Evolutionary conservation across 2,888 invertebrate species (phyloP), one percentile per base, ranked within the genome.

Genomic region (Geotrupes spiniger): DNA sequence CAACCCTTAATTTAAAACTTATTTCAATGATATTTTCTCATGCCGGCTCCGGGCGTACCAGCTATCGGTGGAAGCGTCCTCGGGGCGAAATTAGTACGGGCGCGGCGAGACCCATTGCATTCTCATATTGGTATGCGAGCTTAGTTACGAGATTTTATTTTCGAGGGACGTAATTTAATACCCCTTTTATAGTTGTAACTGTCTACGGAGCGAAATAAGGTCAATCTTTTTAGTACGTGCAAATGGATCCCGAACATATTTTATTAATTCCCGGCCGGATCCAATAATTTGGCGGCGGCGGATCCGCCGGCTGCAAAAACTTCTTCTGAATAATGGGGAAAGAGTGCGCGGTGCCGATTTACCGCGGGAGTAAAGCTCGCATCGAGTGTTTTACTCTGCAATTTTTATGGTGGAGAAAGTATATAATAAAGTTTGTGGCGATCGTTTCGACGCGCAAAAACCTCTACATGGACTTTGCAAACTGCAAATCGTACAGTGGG

Each of bases 21-120:
- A 69, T 70, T 68, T 64, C 64, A 65, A 68, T 70, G 69, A 71
- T 69, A 71, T 71, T 72, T 72, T 72, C 71, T 71, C 72, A 72
- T 65, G 70, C 59, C 52, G 55, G 57, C 57, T 53, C 47, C 53
- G 41, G 50, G 40, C 52, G 57, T 61, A 56, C 61, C 57, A 62
- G 57, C 55, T 55, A 54, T 48, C 49, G 53, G 53, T 53, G 51
- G 57, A 60, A 58, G 58, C 52, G 56, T 52, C 52, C 50, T 53
- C 51, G 42, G 44, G 39, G 48, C 42, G 44, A 53, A 57, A 52
- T 53, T 56, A 46, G 49, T 53, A 50, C 49, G 36, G 51, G 41
- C 42, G 53, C 45, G 49, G 43, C 53, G 49, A 44, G 41, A 25
- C 33, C 48, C 55, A 53, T 51, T 57, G 62, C 43, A 59, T 55